Percentiles rank a stretch among this genome's conserved stretches.
phyloP scores from a whole-genome alignment of 2,888 invertebrate genomes.

The Philonicus albiceps region DNA sequence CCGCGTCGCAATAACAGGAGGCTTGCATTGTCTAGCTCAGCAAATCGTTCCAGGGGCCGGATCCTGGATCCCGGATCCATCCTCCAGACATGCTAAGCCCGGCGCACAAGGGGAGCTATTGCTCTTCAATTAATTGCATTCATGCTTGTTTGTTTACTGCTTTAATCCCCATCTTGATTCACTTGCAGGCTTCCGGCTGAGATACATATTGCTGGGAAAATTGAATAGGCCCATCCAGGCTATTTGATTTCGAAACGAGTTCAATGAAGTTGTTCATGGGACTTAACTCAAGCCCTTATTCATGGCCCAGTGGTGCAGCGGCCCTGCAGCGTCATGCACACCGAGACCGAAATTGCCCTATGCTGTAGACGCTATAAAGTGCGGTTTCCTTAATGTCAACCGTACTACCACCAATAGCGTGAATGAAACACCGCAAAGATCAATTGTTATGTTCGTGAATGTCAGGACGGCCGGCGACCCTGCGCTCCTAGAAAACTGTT shows the following conservation, averaged over 20 bases:
- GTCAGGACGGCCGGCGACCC: not conserved
- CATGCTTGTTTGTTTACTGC: slow-evolving; percentile 47
- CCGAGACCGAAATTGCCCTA: slow-evolving; percentile 45
- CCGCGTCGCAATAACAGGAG: not conserved
- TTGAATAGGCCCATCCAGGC: slow-evolving; percentile 46
- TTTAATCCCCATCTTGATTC: slow-evolving; percentile 41
- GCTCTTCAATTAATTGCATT: slow-evolving; percentile 48
- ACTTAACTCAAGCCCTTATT: slow-evolving; percentile 5
- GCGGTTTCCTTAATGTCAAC: slow-evolving; percentile 39
- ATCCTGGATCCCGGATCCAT: not conserved
- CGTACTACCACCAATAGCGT: slow-evolving; percentile 32
- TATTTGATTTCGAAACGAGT: slow-evolving; percentile 44
- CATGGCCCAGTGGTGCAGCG: not conserved
- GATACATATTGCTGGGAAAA: slow-evolving; percentile 46
- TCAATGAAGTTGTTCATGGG: slow-evolving; percentile 45
- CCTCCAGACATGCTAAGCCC: slow-evolving; percentile 4
- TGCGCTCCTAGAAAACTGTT: not conserved
- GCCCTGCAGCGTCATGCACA: not conserved
- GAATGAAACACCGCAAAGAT: slow-evolving; percentile 33
- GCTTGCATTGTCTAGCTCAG: not conserved
- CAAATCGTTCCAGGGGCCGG: slow-evolving; percentile 6
- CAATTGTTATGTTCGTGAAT: slow-evolving; percentile 36
- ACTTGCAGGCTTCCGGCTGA: slow-evolving; percentile 19
- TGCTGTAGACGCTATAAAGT: slow-evolving; percentile 40
- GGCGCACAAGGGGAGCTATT: slow-evolving; percentile 34